A percentile compares a stretch with the other conserved stretches of the same genome.
phyloP scores from a whole-genome alignment of 2,888 invertebrate species.

The Drosophila koepferae region DNA sequence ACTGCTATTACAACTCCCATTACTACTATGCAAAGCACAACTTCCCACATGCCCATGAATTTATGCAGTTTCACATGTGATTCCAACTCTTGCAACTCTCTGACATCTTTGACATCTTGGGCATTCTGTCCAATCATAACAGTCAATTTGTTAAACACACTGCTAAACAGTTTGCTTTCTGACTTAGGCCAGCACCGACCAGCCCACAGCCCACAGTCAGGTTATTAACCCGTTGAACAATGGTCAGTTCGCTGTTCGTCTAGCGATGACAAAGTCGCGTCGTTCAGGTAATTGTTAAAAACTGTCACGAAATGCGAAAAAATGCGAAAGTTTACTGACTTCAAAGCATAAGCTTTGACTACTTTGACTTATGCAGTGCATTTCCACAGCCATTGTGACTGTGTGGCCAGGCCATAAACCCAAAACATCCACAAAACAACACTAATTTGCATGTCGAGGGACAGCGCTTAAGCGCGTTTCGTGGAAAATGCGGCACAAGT shows the following conservation, averaged over 20 bases:
- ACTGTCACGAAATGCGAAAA: constrained; percentile 71
- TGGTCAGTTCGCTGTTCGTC: constrained; percentile 40
- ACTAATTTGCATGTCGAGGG: constrained; percentile 64
- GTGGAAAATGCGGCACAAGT: constrained; percentile 49
- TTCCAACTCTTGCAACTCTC: not conserved
- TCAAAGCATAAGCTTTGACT: constrained; percentile 15
- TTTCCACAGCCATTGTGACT: constrained; percentile 8
- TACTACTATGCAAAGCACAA: too few relatives aligned
- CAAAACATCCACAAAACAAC: constrained; percentile 25
- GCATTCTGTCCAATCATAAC: constrained; percentile 24
- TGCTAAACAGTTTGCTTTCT: constrained; percentile 12
- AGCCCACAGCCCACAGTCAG: constrained; percentile 18
- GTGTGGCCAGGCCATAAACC: constrained; percentile 13
- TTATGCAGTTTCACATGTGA: constrained; percentile 16
- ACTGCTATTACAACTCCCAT: not conserved
- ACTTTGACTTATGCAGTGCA: constrained; percentile 23
- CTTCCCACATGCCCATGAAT: not conserved
- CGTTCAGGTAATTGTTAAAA: constrained; percentile 70
- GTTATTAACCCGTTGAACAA: constrained; percentile 73
- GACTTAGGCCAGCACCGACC: not conserved
- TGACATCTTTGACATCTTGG: not conserved
- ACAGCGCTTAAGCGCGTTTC: constrained; percentile 29
- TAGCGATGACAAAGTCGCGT: constrained; percentile 37
- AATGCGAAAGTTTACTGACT: constrained; percentile 73
- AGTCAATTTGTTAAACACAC: constrained; percentile 38